phyloP scores from a whole-genome alignment of 2,797 vertebrate species.

The Taeniopygia guttata region DNA sequence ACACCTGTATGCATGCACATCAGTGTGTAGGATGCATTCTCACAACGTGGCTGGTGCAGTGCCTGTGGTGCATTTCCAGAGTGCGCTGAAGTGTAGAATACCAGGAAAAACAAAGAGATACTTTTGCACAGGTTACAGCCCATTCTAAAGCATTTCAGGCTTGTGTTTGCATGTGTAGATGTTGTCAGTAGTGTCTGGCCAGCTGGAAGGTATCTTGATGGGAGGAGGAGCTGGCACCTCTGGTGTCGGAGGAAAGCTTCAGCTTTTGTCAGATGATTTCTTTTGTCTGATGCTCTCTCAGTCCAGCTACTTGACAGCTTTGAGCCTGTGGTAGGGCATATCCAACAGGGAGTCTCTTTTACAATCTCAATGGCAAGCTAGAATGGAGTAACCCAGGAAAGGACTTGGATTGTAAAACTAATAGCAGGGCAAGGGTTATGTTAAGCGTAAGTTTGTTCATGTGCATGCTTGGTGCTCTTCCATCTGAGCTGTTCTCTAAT shows the following conservation, averaged over 20 bases:
- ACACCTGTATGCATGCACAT: accelerated
- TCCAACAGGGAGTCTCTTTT: neutral
- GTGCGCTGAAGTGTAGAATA: neutral
- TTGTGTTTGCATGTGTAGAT: neutral
- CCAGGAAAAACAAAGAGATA: neutral
- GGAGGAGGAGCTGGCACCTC: neutral
- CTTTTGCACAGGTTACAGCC: neutral
- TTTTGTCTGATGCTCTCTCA: neutral
- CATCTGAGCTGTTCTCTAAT: neutral
- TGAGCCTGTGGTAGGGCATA: neutral
- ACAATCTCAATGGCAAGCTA: accelerated
- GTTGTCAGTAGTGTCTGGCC: neutral
- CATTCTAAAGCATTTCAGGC: neutral
- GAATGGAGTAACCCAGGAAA: neutral
- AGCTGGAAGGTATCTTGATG: neutral
- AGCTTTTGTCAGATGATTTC: neutral
- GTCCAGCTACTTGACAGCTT: neutral
- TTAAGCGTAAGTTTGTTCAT: neutral
- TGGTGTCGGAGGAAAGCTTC: neutral
- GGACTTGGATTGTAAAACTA: neutral
- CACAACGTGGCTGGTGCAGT: neutral
- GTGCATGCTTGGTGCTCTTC: neutral
- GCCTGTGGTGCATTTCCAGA: accelerated
- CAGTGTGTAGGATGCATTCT: neutral
- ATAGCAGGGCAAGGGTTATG: neutral